These are phyloP conservation scores for Dysidea cf. avara DNA, from an alignment of 37 sponge, comb jelly and placozoan species.

Conservation along the genomic window DNA sequence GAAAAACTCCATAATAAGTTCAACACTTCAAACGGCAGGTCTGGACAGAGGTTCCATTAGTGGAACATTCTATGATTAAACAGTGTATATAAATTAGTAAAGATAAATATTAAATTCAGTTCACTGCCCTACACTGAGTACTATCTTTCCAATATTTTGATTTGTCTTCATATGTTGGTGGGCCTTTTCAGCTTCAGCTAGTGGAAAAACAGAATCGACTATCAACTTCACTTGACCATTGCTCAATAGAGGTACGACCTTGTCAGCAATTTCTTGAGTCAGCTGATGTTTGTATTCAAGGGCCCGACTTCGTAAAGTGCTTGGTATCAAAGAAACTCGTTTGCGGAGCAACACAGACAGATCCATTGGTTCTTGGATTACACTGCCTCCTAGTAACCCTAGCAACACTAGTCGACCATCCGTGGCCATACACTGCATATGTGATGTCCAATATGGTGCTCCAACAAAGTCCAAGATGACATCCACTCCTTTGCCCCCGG, in stretches of 20 bases:
- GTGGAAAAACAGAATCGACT: constrained; percentile 52
- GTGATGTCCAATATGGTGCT: constrained; percentile 81
- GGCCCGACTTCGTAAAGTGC: constrained; percentile 70
- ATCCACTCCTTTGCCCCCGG: constrained; percentile 73
- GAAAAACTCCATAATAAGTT: too few species aligned
- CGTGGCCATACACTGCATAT: constrained; percentile 60
- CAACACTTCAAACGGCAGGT: too few species aligned
- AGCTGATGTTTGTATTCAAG: constrained; percentile 68
- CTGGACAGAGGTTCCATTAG: too few species aligned
- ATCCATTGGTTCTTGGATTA: constrained; percentile 32
- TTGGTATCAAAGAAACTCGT: constrained; percentile 55
- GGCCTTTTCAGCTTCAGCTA: constrained; percentile 50
- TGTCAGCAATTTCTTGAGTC: constrained; percentile 42
- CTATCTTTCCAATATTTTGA: constrained; percentile 77
- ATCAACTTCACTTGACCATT: constrained; percentile 37
- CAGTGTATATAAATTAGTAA: too few species aligned
- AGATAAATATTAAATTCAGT: too few species aligned
- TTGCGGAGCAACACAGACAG: constrained; percentile 58
- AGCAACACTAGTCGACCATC: constrained; percentile 78
- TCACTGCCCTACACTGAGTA: constrained; percentile 31
- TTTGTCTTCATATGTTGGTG: constrained; percentile 74
- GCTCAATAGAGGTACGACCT: constrained; percentile 47
- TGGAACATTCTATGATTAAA: too few species aligned
- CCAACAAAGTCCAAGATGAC: constrained; percentile 86
- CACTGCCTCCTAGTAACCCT: constrained; percentile 74